A percentile compares a stretch with the other conserved stretches of the same genome.
Evolutionary conservation across 37 sponge, comb jelly and placozoan species (phyloP).

Genomic region (Tethya wilhelma): DNA sequence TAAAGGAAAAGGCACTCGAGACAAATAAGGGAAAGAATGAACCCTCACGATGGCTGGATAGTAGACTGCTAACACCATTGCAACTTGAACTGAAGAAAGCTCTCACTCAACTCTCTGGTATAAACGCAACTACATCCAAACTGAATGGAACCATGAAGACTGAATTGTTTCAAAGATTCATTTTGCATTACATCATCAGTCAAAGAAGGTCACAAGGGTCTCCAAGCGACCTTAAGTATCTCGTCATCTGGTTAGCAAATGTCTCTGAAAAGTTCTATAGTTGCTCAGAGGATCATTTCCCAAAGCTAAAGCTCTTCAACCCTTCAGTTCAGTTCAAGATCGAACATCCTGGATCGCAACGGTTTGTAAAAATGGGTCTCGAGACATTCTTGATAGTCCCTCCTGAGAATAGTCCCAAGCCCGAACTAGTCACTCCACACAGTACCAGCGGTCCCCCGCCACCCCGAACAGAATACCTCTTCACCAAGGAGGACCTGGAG

Average conservation of each 20-base stretch:
- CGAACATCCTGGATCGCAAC: slow-evolving; percentile 61
- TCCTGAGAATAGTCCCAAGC: not conserved
- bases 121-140: too few relatives aligned
- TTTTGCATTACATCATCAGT: not conserved
- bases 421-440: not conserved
- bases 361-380: slow-evolving; percentile 44
- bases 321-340: slow-evolving; percentile 25
- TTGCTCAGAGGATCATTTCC: slow-evolving; percentile 6
- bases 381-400: slow-evolving; percentile 45
- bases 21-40: too few relatives aligned
- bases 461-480: slow-evolving; percentile 21
- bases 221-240: too few relatives aligned
- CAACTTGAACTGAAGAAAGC: too few relatives aligned
- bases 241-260: slow-evolving; percentile 68
- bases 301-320: slow-evolving; percentile 4
- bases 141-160: too few relatives aligned
- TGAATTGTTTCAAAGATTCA: not conserved
- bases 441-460: not conserved
- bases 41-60: too few relatives aligned
- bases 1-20: too few relatives aligned
- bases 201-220: too few relatives aligned
- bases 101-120: too few relatives aligned
- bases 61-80: too few relatives aligned
- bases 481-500: slow-evolving; percentile 29
- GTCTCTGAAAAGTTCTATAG: slow-evolving; percentile 47